phyloP scores from a whole-genome alignment of 2,888 invertebrate genomes.

The Apamea sordens region DNA sequence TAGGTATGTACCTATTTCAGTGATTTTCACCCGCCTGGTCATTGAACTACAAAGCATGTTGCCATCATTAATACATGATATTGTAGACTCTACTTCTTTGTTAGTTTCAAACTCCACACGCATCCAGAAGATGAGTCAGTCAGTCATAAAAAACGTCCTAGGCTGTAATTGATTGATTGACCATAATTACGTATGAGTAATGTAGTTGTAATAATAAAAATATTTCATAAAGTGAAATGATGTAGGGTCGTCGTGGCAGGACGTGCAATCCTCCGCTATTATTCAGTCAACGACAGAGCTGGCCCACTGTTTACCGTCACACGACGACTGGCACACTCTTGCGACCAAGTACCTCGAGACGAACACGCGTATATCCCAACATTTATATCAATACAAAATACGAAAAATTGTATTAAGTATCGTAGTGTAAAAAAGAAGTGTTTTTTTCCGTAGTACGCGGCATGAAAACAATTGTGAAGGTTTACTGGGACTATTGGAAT shows the following conservation, averaged over 20 bases:
- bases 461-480: conserved; percentile 73
- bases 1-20: neutral
- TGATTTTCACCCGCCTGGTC: neutral
- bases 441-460: conserved; percentile 63
- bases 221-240: conserved; percentile 80
- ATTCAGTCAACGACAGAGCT: conserved; percentile 79
- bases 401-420: neutral
- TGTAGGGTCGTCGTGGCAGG: conserved; percentile 80
- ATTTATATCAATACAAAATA: conserved; percentile 1
- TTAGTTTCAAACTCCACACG: neutral
- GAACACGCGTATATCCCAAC: conserved; percentile 28
- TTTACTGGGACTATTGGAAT: conserved; percentile 49
- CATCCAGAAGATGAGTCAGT: conserved; percentile 41
- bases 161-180: conserved; percentile 64
- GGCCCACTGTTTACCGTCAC: conserved; percentile 74
- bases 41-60: conserved; percentile 2
- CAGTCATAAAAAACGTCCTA: conserved; percentile 48
- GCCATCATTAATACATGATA: neutral
- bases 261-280: conserved; percentile 81
- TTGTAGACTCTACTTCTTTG: neutral
- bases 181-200: conserved; percentile 67
- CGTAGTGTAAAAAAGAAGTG: conserved; percentile 48
- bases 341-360: conserved; percentile 20
- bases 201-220: conserved; percentile 73
- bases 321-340: conserved; percentile 67